These are phyloP conservation scores for Geodia barretti DNA, from an alignment of 37 sponge, comb jelly and placozoan species.

Conservation along the genomic window DNA sequence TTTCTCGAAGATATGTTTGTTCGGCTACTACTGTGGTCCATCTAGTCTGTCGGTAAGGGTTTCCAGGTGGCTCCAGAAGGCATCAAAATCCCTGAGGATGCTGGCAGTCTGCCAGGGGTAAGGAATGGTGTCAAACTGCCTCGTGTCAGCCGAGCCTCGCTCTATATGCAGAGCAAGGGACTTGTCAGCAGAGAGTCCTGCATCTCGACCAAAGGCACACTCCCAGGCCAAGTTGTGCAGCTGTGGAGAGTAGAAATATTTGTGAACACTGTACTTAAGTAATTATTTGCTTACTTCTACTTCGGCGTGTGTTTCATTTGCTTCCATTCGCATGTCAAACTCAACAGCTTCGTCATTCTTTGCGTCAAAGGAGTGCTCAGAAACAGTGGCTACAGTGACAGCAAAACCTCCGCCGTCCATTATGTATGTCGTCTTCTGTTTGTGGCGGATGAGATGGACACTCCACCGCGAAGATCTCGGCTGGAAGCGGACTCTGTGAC, in stretches of 20 bases:
- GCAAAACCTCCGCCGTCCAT: not conserved
- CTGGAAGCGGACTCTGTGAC: not conserved
- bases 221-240: constrained; percentile 5
- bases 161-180: constrained; percentile 13
- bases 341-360: not conserved
- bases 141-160: not conserved
- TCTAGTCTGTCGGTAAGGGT: not conserved
- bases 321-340: not conserved
- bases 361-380: not conserved
- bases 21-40: too few species aligned
- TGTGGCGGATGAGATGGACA: constrained; percentile 16
- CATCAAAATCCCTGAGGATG: constrained; percentile 7
- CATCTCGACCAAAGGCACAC: constrained; percentile 18
- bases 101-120: not conserved
- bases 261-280: too few species aligned
- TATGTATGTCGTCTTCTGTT: not conserved
- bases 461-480: not conserved
- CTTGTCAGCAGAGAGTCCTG: constrained; percentile 13
- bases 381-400: not conserved
- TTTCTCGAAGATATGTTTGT: too few species aligned
- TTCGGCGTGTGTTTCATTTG: not conserved
- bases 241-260: not conserved
- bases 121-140: not conserved
- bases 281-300: not conserved
- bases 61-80: not conserved